These are phyloP conservation scores for Rhorus exstirpatorius DNA, from an alignment of 2,888 invertebrate genomes.

Conservation along the genomic window DNA sequence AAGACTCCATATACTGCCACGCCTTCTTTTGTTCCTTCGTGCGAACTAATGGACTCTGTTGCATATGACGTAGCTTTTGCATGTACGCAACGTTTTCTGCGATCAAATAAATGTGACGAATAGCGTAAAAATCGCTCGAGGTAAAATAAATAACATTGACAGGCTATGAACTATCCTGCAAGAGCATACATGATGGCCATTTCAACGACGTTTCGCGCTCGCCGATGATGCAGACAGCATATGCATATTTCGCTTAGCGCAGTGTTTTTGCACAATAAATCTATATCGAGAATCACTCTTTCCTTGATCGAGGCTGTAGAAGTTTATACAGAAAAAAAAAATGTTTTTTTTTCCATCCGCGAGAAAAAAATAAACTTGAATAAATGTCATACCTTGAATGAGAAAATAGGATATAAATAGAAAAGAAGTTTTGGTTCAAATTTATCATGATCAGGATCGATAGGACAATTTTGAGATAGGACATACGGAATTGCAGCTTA, in stretches of 20 bases:
- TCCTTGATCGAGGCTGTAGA: too few relatives aligned
- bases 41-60: conserved; percentile 51
- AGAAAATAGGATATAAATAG: too few relatives aligned
- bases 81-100: conserved; percentile 48
- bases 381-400: too few relatives aligned
- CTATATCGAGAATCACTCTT: too few relatives aligned
- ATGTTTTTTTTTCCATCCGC: too few relatives aligned
- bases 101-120: conserved; percentile 26
- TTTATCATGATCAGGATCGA: background rate
- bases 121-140: background rate
- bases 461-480: too few relatives aligned
- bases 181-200: background rate
- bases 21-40: conserved; percentile 21
- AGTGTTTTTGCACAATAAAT: background rate
- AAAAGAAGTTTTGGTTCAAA: background rate
- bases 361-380: too few relatives aligned
- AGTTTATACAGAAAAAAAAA: too few relatives aligned
- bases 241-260: too few relatives aligned
- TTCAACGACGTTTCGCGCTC: background rate
- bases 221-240: background rate
- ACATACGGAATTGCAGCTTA: too few relatives aligned
- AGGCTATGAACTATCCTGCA: background rate
- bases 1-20: conserved; percentile 72
- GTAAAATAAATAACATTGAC: background rate
- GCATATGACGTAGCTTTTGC: conserved; percentile 53